Conservation (phyloP, 2,888 invertebrate species). For the Drosophila nigricruria region DNA sequence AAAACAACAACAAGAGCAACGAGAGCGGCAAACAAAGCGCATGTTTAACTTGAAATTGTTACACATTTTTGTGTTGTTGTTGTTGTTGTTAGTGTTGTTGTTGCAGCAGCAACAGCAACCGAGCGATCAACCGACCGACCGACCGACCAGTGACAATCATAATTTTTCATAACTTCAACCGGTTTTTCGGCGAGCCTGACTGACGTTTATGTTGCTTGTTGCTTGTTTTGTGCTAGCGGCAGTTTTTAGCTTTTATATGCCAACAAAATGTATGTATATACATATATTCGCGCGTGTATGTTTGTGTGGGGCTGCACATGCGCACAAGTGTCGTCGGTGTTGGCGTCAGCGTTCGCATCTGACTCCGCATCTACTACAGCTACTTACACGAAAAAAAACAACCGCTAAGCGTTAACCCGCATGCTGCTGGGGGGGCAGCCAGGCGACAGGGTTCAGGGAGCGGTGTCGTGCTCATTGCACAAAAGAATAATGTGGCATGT, state of each 20-base stretch:
- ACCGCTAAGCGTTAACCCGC: conserved; percentile 46
- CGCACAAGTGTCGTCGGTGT: conserved; percentile 73
- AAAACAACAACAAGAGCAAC: conserved; percentile 37
- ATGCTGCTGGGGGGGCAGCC: conserved; percentile 2
- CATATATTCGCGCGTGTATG: conserved; percentile 26
- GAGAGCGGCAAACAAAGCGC: conserved; percentile 53
- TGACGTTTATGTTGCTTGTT: conserved; percentile 73
- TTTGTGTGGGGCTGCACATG: conserved; percentile 57
- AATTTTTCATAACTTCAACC: conserved; percentile 79
- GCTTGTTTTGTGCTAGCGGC: conserved; percentile 68
- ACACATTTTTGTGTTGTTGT: conserved; percentile 59
- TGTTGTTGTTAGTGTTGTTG: conserved; percentile 24
- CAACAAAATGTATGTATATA: conserved; percentile 32
- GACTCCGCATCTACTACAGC: conserved; percentile 40
- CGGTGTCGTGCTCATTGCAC: conserved; percentile 74
- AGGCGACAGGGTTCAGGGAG: conserved; percentile 26
- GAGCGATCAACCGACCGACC: conserved; percentile 28
- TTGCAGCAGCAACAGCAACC: conserved; percentile 22
- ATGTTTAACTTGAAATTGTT: conserved; percentile 79
- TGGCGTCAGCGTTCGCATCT: conserved; percentile 47
- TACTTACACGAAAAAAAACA: conserved; percentile 53
- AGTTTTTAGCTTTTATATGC: conserved; percentile 56
- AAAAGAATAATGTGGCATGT: conserved; percentile 82
- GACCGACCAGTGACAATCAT: conserved; percentile 76
- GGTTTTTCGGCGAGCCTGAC: conserved; percentile 66